Evolutionary conservation across 2,797 vertebrate species (phyloP).

Genomic region (Etheostoma nigrum): DNA sequence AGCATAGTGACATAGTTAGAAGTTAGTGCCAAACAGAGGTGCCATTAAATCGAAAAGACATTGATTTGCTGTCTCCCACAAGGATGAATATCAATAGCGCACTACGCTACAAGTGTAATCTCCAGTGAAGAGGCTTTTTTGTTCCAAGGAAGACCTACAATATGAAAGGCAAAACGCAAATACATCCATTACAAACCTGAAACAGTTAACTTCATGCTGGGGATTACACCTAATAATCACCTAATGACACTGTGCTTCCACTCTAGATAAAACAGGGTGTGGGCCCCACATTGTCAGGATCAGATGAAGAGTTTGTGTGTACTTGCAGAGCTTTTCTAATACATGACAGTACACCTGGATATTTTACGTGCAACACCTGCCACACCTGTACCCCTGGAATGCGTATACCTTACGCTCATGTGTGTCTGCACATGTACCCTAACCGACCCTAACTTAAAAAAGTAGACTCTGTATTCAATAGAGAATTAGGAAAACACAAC

Average conservation of each 20-base stretch:
- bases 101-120: constrained; percentile 22
- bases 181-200: constrained; percentile 28
- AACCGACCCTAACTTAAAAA: too few relatives aligned
- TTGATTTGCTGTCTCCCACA: constrained; percentile 57
- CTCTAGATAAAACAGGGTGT: constrained; percentile 70
- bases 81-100: constrained; percentile 42
- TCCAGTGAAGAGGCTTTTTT: constrained; percentile 17
- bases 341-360: constrained; percentile 71
- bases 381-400: constrained; percentile 79
- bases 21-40: constrained; percentile 43
- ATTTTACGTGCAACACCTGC: constrained; percentile 71
- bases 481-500: neutral
- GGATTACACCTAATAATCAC: constrained; percentile 65
- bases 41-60: constrained; percentile 62
- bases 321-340: constrained; percentile 52
- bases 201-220: constrained; percentile 57
- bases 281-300: constrained; percentile 68
- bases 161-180: neutral
- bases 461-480: neutral
- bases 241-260: constrained; percentile 67
- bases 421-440: constrained; percentile 38
- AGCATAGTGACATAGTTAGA: constrained; percentile 44
- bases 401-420: constrained; percentile 42
- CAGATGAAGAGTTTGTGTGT: constrained; percentile 52
- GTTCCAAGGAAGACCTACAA: constrained; percentile 15